phyloP scores from a whole-genome alignment of 2,113 vertebrate species.

The Pardalotus punctatus region DNA sequence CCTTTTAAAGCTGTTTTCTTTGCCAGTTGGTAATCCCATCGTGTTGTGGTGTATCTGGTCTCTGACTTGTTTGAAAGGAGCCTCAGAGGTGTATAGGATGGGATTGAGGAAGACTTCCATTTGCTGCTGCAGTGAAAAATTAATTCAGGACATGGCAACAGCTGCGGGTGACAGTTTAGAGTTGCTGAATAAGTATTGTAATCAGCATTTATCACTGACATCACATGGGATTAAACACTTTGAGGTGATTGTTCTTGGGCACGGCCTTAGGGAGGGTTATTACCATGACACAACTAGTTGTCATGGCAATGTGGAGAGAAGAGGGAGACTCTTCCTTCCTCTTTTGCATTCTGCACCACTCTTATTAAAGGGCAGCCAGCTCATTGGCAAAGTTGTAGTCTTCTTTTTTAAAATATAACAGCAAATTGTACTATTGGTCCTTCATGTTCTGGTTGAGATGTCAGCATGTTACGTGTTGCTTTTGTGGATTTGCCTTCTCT shows the following conservation, averaged over 20 bases:
- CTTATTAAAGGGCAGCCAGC: not conserved
- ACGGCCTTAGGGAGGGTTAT: constrained; percentile 49
- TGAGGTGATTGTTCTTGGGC: constrained; percentile 47
- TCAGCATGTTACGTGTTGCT: fast-evolving
- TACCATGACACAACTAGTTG: constrained; percentile 58
- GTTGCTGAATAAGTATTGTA: constrained; percentile 51
- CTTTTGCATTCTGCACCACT: not conserved
- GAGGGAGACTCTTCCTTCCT: constrained; percentile 56
- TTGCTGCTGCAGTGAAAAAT: constrained; percentile 1
- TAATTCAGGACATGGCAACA: constrained; percentile 51
- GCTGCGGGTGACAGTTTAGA: constrained; percentile 36
- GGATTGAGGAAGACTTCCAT: not conserved
- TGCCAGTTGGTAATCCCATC: not conserved
- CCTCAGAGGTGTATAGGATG: not conserved
- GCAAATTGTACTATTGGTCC: not conserved
- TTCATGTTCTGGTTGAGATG: not conserved
- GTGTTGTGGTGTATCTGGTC: not conserved
- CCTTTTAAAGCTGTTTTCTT: not conserved
- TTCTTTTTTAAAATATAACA: not conserved
- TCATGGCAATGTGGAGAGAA: constrained; percentile 56
- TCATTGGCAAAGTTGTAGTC: not conserved
- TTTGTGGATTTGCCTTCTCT: not conserved
- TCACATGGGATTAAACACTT: constrained; percentile 56
- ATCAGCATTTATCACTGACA: constrained; percentile 47
- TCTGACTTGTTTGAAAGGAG: not conserved